Evolutionary conservation across 2,113 vertebrate species (phyloP), one percentile per base, ranked within the genome.

Genomic region (Calonectris borealis): DNA sequence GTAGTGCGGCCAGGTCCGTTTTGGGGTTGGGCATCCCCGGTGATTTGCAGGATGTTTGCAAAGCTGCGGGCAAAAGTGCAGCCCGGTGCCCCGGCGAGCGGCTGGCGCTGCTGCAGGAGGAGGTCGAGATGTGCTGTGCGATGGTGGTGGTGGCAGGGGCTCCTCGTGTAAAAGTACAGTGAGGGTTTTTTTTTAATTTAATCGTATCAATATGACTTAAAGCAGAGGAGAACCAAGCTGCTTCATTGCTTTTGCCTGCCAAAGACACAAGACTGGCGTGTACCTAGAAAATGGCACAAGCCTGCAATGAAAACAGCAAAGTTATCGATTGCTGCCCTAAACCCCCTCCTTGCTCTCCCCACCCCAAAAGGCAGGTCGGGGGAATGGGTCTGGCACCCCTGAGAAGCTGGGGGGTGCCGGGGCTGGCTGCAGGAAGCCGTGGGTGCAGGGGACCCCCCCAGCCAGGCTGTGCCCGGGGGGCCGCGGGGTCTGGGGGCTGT

Each of bases 91-190:
- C 10, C 8, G 68, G 32, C 2, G 20, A 69, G 70, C 7, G 3
- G 52, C 2, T 13, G 62, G 10, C 0, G 0, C 73, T 52, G 69
- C 49, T 14, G 76, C 51, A 1, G 7, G 34, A 17, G 34, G 52
- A 64, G 85, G 27, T 5, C 0, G 4, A 57, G 79, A n/a, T 58
- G 70, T 48, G 70, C 65, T 0, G 1, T 38, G 68, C 3, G 14
- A 19, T 5, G 29, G 18, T 5, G 40, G 40, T 40, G 11, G 62
- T 0, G 0, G 64, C 2, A 0, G 44, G 46, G 9, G 32, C 34
- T 91, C 44, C 46, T 14, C 11, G 13, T 24, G 10, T 36, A 29
- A 32, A 88, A 60, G 26, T 22, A 55, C 11, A 25, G 24, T 3
- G 51, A 46, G 31, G 5, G 13, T 44, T 17, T 1, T 13, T 2